phyloP scores from a whole-genome alignment of 2,113 vertebrate genomes.

The Pitta sordida region DNA sequence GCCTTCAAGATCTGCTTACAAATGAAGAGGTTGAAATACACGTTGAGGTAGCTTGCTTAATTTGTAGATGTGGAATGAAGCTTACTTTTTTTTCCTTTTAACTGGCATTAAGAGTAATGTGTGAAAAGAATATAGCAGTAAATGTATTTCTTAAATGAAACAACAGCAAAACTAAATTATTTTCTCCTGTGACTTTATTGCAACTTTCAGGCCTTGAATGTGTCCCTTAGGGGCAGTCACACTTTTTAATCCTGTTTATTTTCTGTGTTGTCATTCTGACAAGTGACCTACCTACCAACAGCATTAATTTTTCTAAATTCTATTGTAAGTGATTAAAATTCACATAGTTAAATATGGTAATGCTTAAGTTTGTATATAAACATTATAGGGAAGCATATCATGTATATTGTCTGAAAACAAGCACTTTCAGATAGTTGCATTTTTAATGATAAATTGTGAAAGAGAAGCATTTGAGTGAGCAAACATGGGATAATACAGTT shows the following conservation, averaged over 20 bases:
- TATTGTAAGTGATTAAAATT: neutral
- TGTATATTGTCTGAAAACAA: neutral
- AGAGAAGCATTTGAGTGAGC: neutral
- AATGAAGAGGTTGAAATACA: conserved; percentile 81
- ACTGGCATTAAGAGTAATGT: neutral
- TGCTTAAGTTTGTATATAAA: neutral
- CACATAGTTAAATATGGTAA: neutral
- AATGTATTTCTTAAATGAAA: neutral
- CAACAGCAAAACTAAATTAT: neutral
- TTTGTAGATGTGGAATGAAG: neutral
- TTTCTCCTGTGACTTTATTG: neutral
- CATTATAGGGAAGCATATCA: neutral
- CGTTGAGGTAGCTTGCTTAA: conserved; percentile 75
- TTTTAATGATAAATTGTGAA: neutral
- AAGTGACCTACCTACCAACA: neutral
- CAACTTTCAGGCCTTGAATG: neutral
- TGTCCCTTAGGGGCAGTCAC: neutral
- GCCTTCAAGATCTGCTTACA: conserved; percentile 81
- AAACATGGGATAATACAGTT: neutral
- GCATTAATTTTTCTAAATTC: neutral
- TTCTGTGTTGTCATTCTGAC: neutral
- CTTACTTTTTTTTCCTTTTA: neutral
- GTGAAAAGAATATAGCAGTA: neutral
- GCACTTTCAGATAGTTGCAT: neutral
- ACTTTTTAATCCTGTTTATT: neutral